Conservation (phyloP, 2,113 vertebrate species). For the Sterrhoptilus dennistouni region DNA sequence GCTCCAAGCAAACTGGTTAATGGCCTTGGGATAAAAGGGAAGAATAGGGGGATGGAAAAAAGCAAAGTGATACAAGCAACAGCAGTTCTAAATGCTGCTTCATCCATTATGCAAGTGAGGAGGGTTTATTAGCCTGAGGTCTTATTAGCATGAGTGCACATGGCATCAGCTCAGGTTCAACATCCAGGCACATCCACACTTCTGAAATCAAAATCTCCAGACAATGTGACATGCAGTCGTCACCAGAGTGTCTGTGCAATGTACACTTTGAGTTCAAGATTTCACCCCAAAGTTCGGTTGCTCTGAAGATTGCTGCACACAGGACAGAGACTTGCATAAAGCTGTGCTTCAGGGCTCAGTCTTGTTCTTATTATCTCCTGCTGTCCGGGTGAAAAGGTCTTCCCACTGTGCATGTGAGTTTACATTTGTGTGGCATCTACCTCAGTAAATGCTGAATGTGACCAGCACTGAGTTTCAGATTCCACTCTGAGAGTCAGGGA, state of each 20-base stretch:
- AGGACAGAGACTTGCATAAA: background rate
- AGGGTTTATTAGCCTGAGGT: background rate
- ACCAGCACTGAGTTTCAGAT: background rate
- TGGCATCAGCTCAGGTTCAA: background rate
- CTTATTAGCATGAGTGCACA: background rate
- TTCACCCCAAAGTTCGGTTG: background rate
- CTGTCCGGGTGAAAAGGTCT: background rate
- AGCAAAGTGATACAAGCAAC: background rate
- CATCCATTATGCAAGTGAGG: background rate
- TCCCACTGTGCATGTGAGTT: background rate
- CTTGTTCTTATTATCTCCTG: background rate
- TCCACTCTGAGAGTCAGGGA: background rate
- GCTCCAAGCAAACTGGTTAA: background rate
- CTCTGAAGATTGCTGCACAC: background rate
- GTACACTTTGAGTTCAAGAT: background rate
- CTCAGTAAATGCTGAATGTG: background rate
- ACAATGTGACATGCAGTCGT: background rate
- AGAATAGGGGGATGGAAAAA: background rate
- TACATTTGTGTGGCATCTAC: background rate
- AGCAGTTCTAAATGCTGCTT: background rate
- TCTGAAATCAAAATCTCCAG: background rate
- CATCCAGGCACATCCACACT: background rate
- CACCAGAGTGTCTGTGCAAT: accelerated
- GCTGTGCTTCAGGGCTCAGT: background rate
- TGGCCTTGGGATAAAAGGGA: background rate